phyloP scores from a whole-genome alignment of 2,888 invertebrate genomes.

The Deilephila porcellus region DNA sequence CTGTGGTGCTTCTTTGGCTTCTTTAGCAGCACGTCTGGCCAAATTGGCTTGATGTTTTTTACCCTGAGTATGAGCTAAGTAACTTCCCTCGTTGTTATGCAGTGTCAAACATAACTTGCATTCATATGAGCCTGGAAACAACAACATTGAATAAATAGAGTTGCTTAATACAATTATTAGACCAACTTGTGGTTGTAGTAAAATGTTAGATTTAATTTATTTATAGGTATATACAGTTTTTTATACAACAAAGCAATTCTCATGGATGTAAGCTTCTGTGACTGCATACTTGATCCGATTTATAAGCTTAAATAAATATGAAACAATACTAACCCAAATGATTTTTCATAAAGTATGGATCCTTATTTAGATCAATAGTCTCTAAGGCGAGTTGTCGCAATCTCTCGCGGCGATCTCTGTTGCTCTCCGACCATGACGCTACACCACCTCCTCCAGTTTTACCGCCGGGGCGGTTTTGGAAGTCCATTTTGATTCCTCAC shows the following conservation, averaged over 20 bases:
- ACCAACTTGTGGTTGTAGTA: too few species aligned
- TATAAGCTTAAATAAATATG: too few species aligned
- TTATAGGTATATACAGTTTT: too few species aligned
- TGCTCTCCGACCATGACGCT: constrained; percentile 99
- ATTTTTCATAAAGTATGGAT: constrained; percentile 99
- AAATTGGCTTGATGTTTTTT: constrained; percentile 99
- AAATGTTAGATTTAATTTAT: too few species aligned
- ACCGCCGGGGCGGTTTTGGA: constrained; percentile 99
- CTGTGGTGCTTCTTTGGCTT: constrained; percentile 98
- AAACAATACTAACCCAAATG: constrained; percentile 89
- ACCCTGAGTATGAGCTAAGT: constrained; percentile 99
- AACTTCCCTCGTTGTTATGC: constrained; percentile 99
- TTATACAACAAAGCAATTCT: too few species aligned
- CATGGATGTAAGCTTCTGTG: too few species aligned
- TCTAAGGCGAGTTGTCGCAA: constrained; percentile 98
- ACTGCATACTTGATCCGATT: too few species aligned
- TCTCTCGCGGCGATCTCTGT: constrained; percentile 97
- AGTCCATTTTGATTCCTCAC: constrained; percentile 90
- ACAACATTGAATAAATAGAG: constrained; percentile 31
- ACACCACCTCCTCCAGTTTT: constrained; percentile 99
- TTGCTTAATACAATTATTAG: neutral
- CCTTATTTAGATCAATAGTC: constrained; percentile 99
- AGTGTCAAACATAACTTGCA: constrained; percentile 99
- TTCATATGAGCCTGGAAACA: constrained; percentile 93
- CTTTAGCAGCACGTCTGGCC: constrained; percentile 98